phyloP scores from a whole-genome alignment of 2,113 vertebrate genomes.

The Struthidea cinerea region DNA sequence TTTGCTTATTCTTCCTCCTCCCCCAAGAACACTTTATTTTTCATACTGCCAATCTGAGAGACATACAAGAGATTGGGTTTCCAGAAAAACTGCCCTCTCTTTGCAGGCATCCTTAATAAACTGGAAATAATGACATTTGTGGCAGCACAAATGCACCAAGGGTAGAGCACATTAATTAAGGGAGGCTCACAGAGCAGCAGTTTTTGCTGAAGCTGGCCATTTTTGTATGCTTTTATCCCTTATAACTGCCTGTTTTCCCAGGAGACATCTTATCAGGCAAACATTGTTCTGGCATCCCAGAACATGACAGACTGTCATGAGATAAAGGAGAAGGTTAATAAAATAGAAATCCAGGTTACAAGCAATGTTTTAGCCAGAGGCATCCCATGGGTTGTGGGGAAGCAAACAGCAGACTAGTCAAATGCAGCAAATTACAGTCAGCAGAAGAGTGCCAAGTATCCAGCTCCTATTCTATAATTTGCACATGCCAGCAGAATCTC shows the following conservation, averaged over 20 bases:
- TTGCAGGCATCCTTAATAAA: neutral
- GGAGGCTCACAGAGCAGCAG: neutral
- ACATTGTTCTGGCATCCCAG: conserved; percentile 43
- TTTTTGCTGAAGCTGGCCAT: conserved; percentile 35
- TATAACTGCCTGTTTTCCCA: conserved; percentile 41
- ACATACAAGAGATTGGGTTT: neutral
- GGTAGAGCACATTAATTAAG: neutral
- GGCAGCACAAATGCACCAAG: neutral
- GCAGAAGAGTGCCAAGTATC: neutral
- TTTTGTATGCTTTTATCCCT: conserved; percentile 39
- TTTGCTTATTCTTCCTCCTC: neutral
- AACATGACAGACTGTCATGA: conserved; percentile 68
- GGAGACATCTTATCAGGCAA: conserved; percentile 46
- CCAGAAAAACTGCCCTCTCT: neutral
- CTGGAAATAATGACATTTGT: conserved; percentile 7
- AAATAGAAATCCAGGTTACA: conserved; percentile 57
- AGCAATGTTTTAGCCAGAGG: conserved; percentile 40
- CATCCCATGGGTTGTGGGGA: conserved; percentile 14
- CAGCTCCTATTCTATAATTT: neutral
- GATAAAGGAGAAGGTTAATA: conserved; percentile 68
- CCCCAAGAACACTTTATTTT: neutral
- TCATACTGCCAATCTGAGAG: neutral
- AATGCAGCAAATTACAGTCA: conserved; percentile 3
- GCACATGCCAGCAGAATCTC: neutral
- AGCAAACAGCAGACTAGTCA: conserved; percentile 20